Conservation (phyloP, 2,888 invertebrate species). For the Ormyrus thymus region DNA sequence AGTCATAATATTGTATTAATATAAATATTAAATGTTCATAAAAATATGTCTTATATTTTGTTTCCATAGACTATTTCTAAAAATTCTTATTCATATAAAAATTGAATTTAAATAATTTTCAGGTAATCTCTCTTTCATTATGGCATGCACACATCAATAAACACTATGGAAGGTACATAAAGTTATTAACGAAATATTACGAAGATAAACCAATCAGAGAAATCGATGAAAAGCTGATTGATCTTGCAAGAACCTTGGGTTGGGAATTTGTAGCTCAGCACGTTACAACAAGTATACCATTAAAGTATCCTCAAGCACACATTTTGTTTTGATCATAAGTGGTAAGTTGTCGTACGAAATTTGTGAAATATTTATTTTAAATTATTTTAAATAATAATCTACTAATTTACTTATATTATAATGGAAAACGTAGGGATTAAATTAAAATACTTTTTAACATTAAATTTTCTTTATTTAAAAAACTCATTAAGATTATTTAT, state of each 20-base stretch:
- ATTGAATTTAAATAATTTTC: conserved; percentile 35
- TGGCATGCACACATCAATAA: conserved; percentile 88
- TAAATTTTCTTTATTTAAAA: conserved; percentile 45
- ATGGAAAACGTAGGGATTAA: background rate
- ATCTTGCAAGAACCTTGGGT: conserved; percentile 81
- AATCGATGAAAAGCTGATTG: conserved; percentile 81
- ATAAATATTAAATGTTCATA: background rate
- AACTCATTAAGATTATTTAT: conserved; percentile 35
- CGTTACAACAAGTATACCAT: conserved; percentile 78
- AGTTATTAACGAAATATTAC: conserved; percentile 83
- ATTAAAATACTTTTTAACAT: conserved; percentile 20
- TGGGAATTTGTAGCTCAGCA: conserved; percentile 83
- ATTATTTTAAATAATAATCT: background rate
- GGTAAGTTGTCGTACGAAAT: conserved; percentile 20
- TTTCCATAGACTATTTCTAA: conserved; percentile 27
- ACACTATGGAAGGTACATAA: conserved; percentile 89
- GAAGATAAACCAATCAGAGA: conserved; percentile 90
- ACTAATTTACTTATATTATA: background rate
- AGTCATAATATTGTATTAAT: conserved; percentile 36
- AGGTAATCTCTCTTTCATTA: conserved; percentile 86
- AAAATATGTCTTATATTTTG: conserved; percentile 29
- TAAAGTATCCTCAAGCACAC: conserved; percentile 83
- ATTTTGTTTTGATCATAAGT: conserved; percentile 80
- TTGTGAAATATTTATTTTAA: background rate
- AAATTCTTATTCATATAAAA: conserved; percentile 43